phyloP scores from a whole-genome alignment of 2,113 vertebrate genomes.

The Poeciliopsis occidentalis region DNA sequence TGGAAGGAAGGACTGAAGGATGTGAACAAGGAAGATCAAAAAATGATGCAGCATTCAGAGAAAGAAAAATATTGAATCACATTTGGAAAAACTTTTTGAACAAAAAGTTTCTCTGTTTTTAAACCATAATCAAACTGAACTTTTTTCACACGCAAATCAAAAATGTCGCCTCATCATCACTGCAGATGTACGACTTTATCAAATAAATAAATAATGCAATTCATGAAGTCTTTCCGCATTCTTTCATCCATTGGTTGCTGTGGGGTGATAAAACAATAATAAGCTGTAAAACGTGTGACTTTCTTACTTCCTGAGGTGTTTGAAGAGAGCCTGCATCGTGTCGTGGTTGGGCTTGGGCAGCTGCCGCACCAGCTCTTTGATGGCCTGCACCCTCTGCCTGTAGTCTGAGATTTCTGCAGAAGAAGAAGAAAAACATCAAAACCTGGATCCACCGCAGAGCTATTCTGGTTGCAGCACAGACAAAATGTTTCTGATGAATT shows the following conservation, averaged over 20 bases:
- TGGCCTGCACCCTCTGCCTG: slow-evolving; percentile 84
- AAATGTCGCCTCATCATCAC: neutral
- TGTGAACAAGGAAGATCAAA: too few species aligned
- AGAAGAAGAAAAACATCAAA: slow-evolving; percentile 3
- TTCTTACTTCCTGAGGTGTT: slow-evolving; percentile 92
- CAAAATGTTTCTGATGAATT: neutral
- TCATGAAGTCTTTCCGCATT: neutral
- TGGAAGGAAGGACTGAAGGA: too few species aligned
- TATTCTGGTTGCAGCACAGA: neutral
- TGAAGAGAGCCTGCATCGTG: slow-evolving; percentile 96
- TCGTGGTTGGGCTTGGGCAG: slow-evolving; percentile 95
- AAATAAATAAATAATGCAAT: neutral
- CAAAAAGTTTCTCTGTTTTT: too few species aligned
- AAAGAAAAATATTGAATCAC: neutral
- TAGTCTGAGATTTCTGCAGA: slow-evolving; percentile 86
- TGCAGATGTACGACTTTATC: neutral
- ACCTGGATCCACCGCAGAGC: neutral
- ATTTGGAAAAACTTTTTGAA: too few species aligned
- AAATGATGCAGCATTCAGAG: neutral
- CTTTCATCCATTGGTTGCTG: neutral
- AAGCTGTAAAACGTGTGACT: neutral
- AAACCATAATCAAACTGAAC: neutral
- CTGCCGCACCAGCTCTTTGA: slow-evolving; percentile 91
- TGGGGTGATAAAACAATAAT: neutral
- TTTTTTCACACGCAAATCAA: too few species aligned